Conservation (phyloP, 2,888 invertebrate species). For the Xiphydria camelus region DNA sequence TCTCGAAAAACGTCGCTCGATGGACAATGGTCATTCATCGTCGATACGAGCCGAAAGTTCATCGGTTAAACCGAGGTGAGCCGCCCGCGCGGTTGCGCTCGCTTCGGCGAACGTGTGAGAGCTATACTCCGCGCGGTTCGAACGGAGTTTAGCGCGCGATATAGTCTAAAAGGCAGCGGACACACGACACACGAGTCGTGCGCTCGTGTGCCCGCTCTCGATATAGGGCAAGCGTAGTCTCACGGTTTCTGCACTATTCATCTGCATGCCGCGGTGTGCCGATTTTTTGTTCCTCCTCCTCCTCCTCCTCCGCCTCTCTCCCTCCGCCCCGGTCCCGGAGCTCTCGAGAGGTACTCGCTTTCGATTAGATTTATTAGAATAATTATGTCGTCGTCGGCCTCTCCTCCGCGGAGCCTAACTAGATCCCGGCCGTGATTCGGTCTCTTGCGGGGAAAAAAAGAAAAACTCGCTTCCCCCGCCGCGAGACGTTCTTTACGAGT, state of each 20-base stretch:
- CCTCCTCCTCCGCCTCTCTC: conserved; percentile 17
- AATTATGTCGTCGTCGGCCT: conserved; percentile 31
- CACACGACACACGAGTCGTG: conserved; percentile 28
- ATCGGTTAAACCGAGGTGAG: conserved; percentile 45
- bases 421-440: no score
- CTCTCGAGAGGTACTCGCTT: conserved; percentile 24
- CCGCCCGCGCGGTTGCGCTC: no score
- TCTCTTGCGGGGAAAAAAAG: no score
- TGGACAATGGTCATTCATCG: conserved; percentile 54
- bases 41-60: conserved; percentile 48
- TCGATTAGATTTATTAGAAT: conserved; percentile 43
- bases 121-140: background rate
- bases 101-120: conserved; percentile 3
- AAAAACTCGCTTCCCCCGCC: no score
- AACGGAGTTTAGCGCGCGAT: conserved; percentile 27
- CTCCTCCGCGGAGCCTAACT: no score
- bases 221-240: conserved; percentile 56
- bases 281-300: conserved; percentile 3
- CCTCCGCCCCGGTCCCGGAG: conserved; percentile 5
- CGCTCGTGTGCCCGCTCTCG: conserved; percentile 30
- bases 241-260: conserved; percentile 58
- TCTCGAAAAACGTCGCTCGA: conserved; percentile 17
- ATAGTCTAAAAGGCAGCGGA: conserved; percentile 38
- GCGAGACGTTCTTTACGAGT: no score
- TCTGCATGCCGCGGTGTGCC: conserved; percentile 44